Percentiles rank a stretch among this genome's conserved stretches.
phyloP scores from a whole-genome alignment of 2,113 vertebrate species.

The Pipa parva region DNA sequence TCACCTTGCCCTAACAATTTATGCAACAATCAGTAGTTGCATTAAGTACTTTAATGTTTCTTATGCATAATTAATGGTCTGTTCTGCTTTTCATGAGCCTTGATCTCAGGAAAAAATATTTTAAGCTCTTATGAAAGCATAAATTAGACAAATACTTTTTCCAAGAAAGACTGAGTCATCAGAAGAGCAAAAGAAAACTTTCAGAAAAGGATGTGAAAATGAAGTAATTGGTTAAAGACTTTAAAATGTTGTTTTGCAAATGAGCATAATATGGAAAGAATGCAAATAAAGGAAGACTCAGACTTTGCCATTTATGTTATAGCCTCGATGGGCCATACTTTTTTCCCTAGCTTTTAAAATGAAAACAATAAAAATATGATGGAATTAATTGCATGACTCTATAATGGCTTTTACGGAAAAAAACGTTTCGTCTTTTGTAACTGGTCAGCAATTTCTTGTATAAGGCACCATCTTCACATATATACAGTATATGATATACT shows the following conservation, averaged over 20 bases:
- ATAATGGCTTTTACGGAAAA: slow-evolving; percentile 4
- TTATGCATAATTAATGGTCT: slow-evolving; percentile 4
- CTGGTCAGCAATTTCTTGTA: no score
- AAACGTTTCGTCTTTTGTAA: no score
- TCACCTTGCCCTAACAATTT: not conserved
- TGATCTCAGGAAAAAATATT: slow-evolving; percentile 11
- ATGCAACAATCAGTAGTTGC: not conserved
- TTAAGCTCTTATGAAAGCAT: slow-evolving; percentile 16
- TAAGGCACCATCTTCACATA: no score
- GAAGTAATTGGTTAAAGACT: slow-evolving; percentile 35
- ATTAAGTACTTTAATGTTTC: slow-evolving; percentile 6
- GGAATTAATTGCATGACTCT: not conserved
- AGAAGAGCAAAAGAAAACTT: slow-evolving; percentile 8
- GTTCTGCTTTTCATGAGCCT: not conserved
- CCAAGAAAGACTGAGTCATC: slow-evolving; percentile 39
- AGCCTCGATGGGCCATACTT: not conserved
- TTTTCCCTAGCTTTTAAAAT: slow-evolving; percentile 19
- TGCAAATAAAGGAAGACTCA: slow-evolving; percentile 4
- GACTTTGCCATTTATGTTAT: slow-evolving; percentile 5
- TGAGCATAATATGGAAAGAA: slow-evolving; percentile 26
- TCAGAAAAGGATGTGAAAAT: slow-evolving; percentile 16
- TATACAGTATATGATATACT: no score
- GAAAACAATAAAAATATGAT: slow-evolving; percentile 31
- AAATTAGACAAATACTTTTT: slow-evolving; percentile 20
- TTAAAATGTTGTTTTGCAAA: slow-evolving; percentile 31